Evolutionary conservation across 2,888 invertebrate species (phyloP).

Genomic region (Neoaliturus tenellus): DNA sequence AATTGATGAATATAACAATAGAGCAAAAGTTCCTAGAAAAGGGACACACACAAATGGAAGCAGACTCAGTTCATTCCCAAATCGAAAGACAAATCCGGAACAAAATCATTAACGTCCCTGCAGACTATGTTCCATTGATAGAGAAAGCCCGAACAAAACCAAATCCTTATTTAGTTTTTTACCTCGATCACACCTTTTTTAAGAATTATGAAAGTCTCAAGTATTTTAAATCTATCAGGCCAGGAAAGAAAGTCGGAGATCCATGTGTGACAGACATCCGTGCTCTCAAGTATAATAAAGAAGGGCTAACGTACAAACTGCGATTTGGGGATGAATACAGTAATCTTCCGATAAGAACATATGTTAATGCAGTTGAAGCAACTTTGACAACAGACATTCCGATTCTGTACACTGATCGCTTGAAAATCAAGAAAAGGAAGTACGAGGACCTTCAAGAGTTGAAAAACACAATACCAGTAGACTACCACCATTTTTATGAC

Average conservation of each 20-base stretch:
- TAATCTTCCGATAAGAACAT: slow-evolving; percentile 6
- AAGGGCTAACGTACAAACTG: slow-evolving; percentile 23
- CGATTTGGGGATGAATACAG: slow-evolving; percentile 2
- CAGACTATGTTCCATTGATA: slow-evolving; percentile 12
- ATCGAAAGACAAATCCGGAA: slow-evolving; percentile 55
- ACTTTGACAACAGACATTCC: background rate
- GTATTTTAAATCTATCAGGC: background rate
- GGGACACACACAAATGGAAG: slow-evolving; percentile 69
- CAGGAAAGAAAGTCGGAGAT: slow-evolving; percentile 1
- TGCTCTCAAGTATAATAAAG: background rate
- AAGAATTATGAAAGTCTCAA: background rate
- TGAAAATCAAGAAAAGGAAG: background rate
- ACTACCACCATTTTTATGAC: background rate
- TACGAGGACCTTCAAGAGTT: background rate
- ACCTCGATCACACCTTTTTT: slow-evolving; percentile 21
- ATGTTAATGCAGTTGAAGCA: background rate
- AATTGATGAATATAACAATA: slow-evolving; percentile 61
- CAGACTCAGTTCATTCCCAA: slow-evolving; percentile 66
- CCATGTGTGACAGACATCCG: slow-evolving; percentile 10
- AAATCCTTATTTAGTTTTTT: slow-evolving; percentile 22
- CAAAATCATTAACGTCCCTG: slow-evolving; percentile 22
- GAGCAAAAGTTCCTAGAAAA: slow-evolving; percentile 67
- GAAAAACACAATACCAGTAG: background rate
- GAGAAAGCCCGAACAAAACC: background rate
- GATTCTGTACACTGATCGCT: background rate